These are phyloP conservation scores for Drosophila kurseongensis DNA, from an alignment of 1,140 invertebrate species.

Conservation along the genomic window DNA sequence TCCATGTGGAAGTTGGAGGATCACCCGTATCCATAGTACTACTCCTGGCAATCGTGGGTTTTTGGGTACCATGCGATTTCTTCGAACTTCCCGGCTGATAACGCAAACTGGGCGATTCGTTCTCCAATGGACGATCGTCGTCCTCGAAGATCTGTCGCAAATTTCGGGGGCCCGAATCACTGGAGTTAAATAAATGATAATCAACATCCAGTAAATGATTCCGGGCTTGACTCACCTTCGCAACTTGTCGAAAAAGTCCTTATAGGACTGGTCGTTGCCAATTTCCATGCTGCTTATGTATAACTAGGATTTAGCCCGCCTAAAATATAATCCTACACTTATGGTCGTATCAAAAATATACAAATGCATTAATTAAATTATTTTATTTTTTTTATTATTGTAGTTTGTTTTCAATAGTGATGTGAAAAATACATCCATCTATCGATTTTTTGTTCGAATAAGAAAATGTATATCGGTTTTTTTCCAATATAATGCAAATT, in stretches of 20 bases:
- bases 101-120: constrained; percentile 2
- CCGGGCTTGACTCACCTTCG: neutral
- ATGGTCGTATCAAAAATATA: neutral
- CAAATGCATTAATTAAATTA: neutral
- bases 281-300: neutral
- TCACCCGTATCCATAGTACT: neutral
- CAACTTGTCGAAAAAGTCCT: constrained; percentile 7
- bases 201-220: neutral
- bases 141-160: constrained; percentile 11
- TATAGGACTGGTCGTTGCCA: neutral
- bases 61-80: neutral
- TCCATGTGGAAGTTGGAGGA: neutral
- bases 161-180: neutral
- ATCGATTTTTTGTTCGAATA: no score
- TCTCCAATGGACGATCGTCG: neutral
- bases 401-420: neutral
- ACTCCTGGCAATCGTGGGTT: neutral
- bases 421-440: no score
- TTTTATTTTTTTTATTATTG: neutral
- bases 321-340: neutral
- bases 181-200: neutral
- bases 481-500: no score
- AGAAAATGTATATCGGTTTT: no score
- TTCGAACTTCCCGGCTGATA: constrained; percentile 1
- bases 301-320: neutral